These are phyloP conservation scores for Gibbula magus DNA, from an alignment of 2,888 invertebrate genomes.

Conservation along the genomic window DNA sequence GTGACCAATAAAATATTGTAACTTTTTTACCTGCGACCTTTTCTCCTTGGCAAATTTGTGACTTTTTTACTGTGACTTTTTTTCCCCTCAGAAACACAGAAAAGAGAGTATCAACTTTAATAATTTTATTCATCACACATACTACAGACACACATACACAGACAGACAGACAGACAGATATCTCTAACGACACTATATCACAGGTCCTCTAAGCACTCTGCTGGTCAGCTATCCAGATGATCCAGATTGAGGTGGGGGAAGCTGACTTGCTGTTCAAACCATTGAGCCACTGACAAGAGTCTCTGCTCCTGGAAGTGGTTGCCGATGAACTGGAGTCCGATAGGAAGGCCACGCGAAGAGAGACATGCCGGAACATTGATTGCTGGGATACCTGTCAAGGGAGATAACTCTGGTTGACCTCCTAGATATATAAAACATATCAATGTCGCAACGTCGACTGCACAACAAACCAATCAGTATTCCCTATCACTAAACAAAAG, in stretches of 20 bases:
- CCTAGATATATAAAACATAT: too few species aligned
- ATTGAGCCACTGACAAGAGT: slow-evolving; percentile 86
- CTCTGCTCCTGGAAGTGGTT: slow-evolving; percentile 85
- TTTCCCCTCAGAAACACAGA: too few species aligned
- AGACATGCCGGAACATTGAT: slow-evolving; percentile 88
- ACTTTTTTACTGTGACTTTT: too few species aligned
- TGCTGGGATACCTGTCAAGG: slow-evolving; percentile 85
- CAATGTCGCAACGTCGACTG: neutral
- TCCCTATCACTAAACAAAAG: neutral
- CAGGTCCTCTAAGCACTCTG: neutral
- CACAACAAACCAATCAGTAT: neutral
- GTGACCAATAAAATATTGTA: too few species aligned
- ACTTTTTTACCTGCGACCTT: too few species aligned
- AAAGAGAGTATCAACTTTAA: too few species aligned
- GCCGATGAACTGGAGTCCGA: slow-evolving; percentile 92
- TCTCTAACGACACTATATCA: neutral
- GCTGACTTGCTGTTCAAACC: slow-evolving; percentile 78
- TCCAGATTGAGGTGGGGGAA: slow-evolving; percentile 60
- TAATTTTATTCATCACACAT: too few species aligned
- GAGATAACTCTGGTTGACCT: neutral
- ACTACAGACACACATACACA: too few species aligned
- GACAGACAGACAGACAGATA: too few species aligned
- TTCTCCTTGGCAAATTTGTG: too few species aligned
- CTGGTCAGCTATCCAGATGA: slow-evolving; percentile 42
- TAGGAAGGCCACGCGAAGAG: slow-evolving; percentile 84